Evolutionary conservation across 2,113 vertebrate species (phyloP).

Genomic region (human (Homo sapiens)): DNA sequence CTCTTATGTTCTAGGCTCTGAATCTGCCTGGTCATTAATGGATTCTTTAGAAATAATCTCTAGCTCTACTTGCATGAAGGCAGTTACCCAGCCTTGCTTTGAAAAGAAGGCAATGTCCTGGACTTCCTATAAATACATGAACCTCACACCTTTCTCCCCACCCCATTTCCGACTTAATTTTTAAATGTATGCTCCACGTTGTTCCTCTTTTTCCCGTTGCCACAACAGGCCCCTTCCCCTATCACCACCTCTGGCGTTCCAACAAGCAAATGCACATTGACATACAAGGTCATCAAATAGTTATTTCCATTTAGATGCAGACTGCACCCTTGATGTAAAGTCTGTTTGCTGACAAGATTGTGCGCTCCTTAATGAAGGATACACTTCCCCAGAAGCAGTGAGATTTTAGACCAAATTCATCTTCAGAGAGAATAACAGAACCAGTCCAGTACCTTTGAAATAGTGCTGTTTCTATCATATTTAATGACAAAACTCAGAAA

Average conservation of each 20-base stretch:
- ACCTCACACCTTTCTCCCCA: background rate
- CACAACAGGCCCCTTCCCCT: background rate
- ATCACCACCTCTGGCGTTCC: background rate
- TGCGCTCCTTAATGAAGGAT: background rate
- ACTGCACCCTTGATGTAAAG: background rate
- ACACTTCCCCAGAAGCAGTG: background rate
- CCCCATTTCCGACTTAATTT: background rate
- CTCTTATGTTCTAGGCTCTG: background rate
- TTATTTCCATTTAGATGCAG: background rate
- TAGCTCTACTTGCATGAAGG: background rate
- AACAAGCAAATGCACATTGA: background rate
- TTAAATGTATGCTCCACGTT: background rate
- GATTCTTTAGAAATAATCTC: background rate
- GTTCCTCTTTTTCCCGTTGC: background rate
- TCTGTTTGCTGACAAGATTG: background rate
- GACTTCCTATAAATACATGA: background rate
- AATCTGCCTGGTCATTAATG: background rate
- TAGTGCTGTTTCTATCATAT: background rate
- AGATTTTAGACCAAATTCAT: background rate
- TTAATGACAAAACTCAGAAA: constrained; percentile 26
- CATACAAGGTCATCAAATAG: background rate
- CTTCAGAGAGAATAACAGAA: background rate
- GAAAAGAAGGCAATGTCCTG: background rate
- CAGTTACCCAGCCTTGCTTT: background rate
- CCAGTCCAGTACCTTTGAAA: background rate